Evolutionary conservation across 2,797 vertebrate species (phyloP), one percentile per base, ranked within the genome.

Genomic region (Oryzias sinensis): DNA sequence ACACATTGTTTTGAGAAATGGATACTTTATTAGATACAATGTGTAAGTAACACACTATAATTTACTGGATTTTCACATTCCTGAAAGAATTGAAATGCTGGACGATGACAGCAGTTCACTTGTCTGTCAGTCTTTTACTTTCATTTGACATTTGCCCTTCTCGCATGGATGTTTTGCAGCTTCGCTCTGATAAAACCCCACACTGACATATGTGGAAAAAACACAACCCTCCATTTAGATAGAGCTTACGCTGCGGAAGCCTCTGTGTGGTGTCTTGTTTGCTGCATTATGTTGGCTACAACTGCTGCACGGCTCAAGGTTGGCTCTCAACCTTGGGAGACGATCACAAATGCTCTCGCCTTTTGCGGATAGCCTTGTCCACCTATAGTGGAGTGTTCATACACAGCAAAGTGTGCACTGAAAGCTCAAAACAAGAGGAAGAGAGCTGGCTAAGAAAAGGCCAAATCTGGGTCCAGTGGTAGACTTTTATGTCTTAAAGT

Each of bases 271-370:
- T 85, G 87, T 90, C 80, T 86, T 48, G 62, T 64, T 78, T 57
- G 53, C 63, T 57, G 33, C 3, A 6, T 81, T 88, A 84, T 92
- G 82, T 88, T 84, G 87, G 71, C 88, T 90, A 86, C 79, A 56
- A 29, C 47, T 53, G 49, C 68, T 41, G 76, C 64, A 45, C 17
- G 59, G 59, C 81, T 85, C 90, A 91, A 92, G 90, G 90, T 87
- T 87, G 71, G 52, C 77, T 70, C 69, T 58, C 75, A 82, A 73
- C 89, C 88, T 90, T 90, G 89, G 66, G 70, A 79, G 80, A 70
- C 50, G 59, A 27, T 25, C 33, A 8, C 24, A 11, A 37, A 37
- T 13, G 27, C 56, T 62, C 50, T 44, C 62, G 43, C 47, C 43
- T 41, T 57, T 48, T 17, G 44, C 42, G 37, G n/a, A 56, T 49